Conservation (phyloP, 53 echinoderm and acorn worm species). For the Patiria pectinifera region DNA sequence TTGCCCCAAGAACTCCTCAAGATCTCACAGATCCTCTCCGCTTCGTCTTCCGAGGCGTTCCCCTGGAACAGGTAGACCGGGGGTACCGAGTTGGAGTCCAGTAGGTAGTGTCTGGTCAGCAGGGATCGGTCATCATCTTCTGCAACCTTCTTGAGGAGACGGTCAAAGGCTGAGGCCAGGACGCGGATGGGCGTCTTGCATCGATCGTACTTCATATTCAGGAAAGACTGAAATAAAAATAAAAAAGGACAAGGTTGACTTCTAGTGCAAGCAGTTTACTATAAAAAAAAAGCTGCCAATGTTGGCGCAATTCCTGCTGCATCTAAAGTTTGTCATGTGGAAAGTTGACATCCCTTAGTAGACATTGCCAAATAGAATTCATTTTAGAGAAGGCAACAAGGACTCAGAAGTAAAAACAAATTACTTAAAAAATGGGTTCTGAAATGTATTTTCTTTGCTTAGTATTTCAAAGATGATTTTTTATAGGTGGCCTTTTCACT, state of each 20-base stretch:
- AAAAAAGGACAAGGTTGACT: neutral
- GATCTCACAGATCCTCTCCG: constrained; percentile 85
- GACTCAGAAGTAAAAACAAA: too few species aligned
- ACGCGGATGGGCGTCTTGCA: constrained; percentile 78
- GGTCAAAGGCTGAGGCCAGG: constrained; percentile 91
- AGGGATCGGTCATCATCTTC: constrained; percentile 72
- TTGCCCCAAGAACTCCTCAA: constrained; percentile 88
- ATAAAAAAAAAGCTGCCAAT: too few species aligned
- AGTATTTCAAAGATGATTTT: too few species aligned
- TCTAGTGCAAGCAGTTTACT: too few species aligned
- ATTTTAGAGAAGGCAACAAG: too few species aligned
- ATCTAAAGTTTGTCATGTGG: too few species aligned
- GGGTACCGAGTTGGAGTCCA: constrained; percentile 92
- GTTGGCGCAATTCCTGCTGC: too few species aligned
- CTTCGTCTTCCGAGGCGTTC: constrained; percentile 57
- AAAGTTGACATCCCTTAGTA: too few species aligned
- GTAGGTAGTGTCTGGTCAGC: constrained; percentile 78
- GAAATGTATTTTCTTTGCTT: too few species aligned
- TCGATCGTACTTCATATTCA: constrained; percentile 95
- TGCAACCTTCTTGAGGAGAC: constrained; percentile 85
- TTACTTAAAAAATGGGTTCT: too few species aligned
- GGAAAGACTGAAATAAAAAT: constrained; percentile 76
- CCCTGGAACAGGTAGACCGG: constrained; percentile 83
- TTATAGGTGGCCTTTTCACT: too few species aligned
- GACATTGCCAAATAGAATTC: too few species aligned